These are phyloP conservation scores for Sceloporus undulatus DNA, from an alignment of 2,113 vertebrate species.

Conservation along the genomic window DNA sequence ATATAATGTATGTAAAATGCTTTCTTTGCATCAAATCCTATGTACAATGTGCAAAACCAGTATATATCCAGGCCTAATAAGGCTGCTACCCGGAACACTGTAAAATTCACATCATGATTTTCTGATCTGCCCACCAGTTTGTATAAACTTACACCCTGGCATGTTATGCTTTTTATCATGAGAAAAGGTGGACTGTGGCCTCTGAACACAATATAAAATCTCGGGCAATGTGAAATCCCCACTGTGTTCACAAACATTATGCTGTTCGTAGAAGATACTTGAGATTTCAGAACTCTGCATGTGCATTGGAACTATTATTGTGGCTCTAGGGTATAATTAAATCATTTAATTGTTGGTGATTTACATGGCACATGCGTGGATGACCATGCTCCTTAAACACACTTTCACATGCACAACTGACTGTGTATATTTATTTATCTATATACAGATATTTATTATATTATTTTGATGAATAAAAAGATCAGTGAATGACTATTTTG, in stretches of 20 bases:
- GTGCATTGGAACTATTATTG: conserved; percentile 9
- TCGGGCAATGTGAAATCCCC: background rate
- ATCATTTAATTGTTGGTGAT: conserved; percentile 18
- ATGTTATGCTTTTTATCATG: background rate
- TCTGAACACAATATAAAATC: background rate
- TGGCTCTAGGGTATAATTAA: conserved; percentile 2
- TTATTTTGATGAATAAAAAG: conserved; percentile 23
- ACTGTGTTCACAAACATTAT: background rate
- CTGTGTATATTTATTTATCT: too few species aligned
- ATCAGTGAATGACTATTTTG: background rate
- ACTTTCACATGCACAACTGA: background rate
- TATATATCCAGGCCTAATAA: background rate
- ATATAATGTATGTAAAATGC: background rate
- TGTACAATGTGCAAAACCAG: background rate
- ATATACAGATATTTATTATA: too few species aligned
- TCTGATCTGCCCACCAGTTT: background rate
- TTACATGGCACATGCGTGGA: conserved; percentile 35
- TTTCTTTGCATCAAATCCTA: background rate
- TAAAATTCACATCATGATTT: background rate
- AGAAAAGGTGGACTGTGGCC: background rate
- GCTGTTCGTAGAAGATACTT: background rate
- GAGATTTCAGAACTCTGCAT: conserved; percentile 6
- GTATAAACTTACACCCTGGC: background rate
- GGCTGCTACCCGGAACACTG: background rate
- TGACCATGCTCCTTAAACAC: conserved; percentile 32